Percentiles rank a stretch among this genome's conserved stretches.
These are phyloP conservation scores for Capitulum mitella DNA, from an alignment of 2,888 invertebrate genomes.

Conservation along the genomic window DNA sequence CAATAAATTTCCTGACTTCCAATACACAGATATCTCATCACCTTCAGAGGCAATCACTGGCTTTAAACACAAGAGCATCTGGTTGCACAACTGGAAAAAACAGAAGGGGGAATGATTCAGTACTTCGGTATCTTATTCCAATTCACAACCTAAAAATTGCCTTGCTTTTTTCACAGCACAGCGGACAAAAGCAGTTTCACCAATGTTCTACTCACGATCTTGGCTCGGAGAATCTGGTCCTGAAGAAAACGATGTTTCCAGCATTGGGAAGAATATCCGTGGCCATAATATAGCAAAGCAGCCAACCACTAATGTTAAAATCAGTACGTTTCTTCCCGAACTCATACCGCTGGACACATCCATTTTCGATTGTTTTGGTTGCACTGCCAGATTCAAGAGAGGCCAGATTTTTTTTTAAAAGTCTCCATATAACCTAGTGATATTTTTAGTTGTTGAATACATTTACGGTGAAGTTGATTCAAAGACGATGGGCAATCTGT, in stretches of 20 bases:
- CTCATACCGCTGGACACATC: conserved; percentile 54
- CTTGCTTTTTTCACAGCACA: neutral
- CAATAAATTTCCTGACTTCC: neutral
- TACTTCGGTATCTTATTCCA: no score
- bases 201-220: neutral
- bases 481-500: no score
- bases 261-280: conserved; percentile 87
- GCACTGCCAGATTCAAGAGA: no score
- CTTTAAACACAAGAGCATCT: no score
- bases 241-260: conserved; percentile 42
- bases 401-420: no score
- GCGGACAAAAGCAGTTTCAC: neutral
- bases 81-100: no score
- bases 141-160: no score
- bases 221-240: neutral
- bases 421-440: no score
- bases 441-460: no score
- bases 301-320: conserved; percentile 82
- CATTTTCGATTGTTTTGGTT: no score
- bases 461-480: no score
- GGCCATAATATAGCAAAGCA: conserved; percentile 95
- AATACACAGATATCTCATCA: neutral
- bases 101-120: no score
- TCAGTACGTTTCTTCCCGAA: conserved; percentile 75
- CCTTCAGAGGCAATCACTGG: neutral